Conservation (phyloP, 1,140 invertebrate species). For the Drosophila leontia region DNA sequence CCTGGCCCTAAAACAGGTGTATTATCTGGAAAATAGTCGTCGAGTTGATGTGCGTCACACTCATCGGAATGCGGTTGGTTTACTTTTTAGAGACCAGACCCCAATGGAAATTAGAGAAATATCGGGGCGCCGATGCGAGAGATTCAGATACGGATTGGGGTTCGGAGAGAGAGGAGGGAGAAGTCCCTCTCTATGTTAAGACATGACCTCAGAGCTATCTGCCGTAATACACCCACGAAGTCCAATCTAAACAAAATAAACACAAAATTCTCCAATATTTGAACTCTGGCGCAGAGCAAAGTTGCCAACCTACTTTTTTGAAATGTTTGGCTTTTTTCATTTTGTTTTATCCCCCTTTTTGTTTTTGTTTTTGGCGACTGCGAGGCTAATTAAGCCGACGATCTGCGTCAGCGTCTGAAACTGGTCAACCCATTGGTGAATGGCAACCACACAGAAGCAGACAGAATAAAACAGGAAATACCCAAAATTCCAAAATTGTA, state of each 20-base stretch:
- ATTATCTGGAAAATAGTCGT: conserved; percentile 51
- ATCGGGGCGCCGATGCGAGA: conserved; percentile 3
- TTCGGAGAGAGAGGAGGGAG: background rate
- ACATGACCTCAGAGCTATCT: conserved; percentile 50
- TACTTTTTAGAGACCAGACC: conserved; percentile 40
- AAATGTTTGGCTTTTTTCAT: conserved; percentile 9
- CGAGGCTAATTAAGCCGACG: conserved; percentile 53
- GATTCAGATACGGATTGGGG: conserved; percentile 3
- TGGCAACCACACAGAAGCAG: conserved; percentile 17
- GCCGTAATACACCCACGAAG: conserved; percentile 42
- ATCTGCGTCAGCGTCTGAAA: conserved; percentile 52
- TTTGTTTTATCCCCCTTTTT: conserved; percentile 2
- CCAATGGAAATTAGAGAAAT: conserved; percentile 29
- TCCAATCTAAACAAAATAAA: conserved; percentile 55
- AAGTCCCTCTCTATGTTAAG: conserved; percentile 40
- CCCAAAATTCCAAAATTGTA: conserved; percentile 31
- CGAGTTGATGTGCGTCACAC: conserved; percentile 60
- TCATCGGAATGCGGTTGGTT: conserved; percentile 70
- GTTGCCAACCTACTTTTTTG: conserved; percentile 47
- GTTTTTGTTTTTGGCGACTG: conserved; percentile 28
- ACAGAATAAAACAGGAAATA: conserved; percentile 42
- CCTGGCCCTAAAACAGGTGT: conserved; percentile 42
- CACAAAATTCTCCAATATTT: conserved; percentile 38
- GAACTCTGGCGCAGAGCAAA: conserved; percentile 42
- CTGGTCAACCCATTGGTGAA: conserved; percentile 52